Conservation (phyloP, 2,888 invertebrate genomes). For the Perithous albicinctus region DNA sequence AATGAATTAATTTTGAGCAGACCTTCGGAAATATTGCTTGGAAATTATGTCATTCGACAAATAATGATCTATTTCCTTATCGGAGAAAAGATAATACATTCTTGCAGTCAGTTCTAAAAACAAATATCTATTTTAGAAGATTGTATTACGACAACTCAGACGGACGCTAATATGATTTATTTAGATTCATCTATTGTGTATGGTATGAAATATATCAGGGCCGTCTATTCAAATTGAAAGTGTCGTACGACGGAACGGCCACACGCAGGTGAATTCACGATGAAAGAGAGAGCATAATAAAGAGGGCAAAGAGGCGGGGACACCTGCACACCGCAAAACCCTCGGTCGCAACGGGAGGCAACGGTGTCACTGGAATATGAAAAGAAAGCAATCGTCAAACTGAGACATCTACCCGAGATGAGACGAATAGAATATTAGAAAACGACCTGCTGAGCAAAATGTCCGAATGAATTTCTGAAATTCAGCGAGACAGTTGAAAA, state of each 20-base stretch:
- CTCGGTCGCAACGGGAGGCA: conserved; percentile 5
- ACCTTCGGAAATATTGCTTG: too few relatives aligned
- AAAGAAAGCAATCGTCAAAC: conserved; percentile 31
- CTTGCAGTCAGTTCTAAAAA: not conserved
- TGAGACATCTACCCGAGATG: not conserved
- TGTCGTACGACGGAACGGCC: conserved; percentile 14
- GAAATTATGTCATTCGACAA: too few relatives aligned
- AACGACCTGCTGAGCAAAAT: not conserved
- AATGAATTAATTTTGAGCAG: too few relatives aligned
- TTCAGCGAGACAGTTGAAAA: not conserved
- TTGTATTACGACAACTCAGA: not conserved
- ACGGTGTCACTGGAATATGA: conserved; percentile 42
- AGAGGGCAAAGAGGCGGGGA: not conserved
- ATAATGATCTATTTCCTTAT: too few relatives aligned
- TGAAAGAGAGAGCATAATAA: conserved; percentile 26
- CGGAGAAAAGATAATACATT: too few relatives aligned
- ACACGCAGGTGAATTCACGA: conserved; percentile 28
- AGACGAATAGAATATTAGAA: conserved; percentile 22
- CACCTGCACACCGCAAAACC: conserved; percentile 41
- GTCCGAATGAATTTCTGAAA: conserved; percentile 3
- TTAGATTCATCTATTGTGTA: not conserved
- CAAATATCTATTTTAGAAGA: not conserved
- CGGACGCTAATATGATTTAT: not conserved
- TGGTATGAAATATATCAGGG: not conserved
- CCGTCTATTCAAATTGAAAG: conserved; percentile 15